These are phyloP conservation scores for Nebria ingens DNA, from an alignment of 1,140 invertebrate genomes.

Conservation along the genomic window DNA sequence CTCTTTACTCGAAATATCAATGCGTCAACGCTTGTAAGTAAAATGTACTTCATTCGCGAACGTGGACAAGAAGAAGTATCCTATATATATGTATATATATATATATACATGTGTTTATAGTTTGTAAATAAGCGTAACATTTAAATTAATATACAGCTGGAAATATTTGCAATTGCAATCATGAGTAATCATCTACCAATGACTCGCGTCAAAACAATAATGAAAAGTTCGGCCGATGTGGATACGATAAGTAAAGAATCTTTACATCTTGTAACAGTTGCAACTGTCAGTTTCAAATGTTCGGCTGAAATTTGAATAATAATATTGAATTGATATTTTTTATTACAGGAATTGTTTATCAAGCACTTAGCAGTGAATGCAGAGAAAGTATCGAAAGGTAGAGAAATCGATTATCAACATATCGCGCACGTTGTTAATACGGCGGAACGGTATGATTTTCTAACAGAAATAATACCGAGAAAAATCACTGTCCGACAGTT, in stretches of 20 bases:
- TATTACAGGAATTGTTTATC: constrained; percentile 53
- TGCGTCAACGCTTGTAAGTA: no score
- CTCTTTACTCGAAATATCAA: no score
- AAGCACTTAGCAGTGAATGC: constrained; percentile 50
- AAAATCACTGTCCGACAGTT: constrained; percentile 58
- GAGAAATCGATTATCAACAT: constrained; percentile 53
- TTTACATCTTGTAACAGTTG: constrained; percentile 58
- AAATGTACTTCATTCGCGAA: no score
- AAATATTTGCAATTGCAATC: no score
- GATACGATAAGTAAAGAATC: constrained; percentile 66
- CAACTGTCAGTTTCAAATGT: constrained; percentile 47
- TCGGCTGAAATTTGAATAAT: not conserved
- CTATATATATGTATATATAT: no score
- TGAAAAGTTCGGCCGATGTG: constrained; percentile 78
- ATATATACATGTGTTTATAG: no score
- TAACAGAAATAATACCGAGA: constrained; percentile 57
- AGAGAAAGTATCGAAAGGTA: constrained; percentile 35
- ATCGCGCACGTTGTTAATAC: constrained; percentile 56
- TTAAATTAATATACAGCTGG: no score
- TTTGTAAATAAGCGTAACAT: no score
- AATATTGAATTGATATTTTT: constrained; percentile 20
- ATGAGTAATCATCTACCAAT: constrained; percentile 41
- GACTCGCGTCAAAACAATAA: constrained; percentile 67
- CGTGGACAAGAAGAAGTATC: no score
- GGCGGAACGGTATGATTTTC: constrained; percentile 52